phyloP scores from a whole-genome alignment of 2,797 vertebrate genomes.

The Smutsia temminckii region DNA sequence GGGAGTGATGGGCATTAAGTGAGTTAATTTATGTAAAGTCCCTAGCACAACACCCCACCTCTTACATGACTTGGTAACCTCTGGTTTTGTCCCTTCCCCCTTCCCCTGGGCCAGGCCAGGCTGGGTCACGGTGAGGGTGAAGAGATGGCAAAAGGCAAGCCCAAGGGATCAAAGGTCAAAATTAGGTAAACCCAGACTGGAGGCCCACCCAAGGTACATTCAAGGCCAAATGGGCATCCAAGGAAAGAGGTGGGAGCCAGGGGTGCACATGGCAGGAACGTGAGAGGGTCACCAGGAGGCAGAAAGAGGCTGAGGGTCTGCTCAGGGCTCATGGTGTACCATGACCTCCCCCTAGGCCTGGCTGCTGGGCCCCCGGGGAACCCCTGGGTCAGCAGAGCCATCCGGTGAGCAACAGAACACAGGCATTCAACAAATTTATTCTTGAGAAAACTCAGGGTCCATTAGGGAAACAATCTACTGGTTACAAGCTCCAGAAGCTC shows the following conservation, averaged over 20 bases:
- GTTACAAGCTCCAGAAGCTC: constrained; percentile 84
- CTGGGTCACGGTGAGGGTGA: not conserved
- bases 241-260: not conserved
- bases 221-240: not conserved
- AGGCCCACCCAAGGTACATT: not conserved
- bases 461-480: constrained; percentile 59
- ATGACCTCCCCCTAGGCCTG: accelerated
- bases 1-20: not conserved
- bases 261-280: accelerated
- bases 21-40: no score
- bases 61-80: not conserved
- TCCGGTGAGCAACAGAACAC: not conserved
- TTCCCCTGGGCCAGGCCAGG: not conserved
- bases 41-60: not conserved
- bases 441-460: constrained; percentile 70
- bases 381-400: not conserved
- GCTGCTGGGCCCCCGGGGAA: accelerated
- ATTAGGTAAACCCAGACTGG: not conserved
- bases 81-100: not conserved
- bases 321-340: not conserved
- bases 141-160: not conserved
- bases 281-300: accelerated
- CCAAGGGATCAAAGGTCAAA: not conserved
- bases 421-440: constrained; percentile 83
- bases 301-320: no score